Conservation (phyloP, 2,888 invertebrate species). For the Alviniconcha strummeri region DNA sequence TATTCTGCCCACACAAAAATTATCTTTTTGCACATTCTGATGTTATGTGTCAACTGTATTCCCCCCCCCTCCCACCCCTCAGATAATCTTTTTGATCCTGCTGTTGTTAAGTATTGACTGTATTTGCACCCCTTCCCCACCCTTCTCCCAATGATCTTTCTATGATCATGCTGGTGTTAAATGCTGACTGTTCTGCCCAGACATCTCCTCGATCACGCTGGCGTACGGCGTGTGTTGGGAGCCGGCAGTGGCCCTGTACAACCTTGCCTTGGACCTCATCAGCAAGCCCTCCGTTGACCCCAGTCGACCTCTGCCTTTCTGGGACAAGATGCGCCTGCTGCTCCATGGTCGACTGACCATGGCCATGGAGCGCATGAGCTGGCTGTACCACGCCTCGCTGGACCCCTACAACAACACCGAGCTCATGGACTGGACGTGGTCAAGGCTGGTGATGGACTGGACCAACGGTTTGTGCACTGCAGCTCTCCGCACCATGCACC, state of each 20-base stretch:
- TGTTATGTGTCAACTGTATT: no score
- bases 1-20: no score
- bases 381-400: constrained; percentile 93
- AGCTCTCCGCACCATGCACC: no score
- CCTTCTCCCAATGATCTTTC: neutral
- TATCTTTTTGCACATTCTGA: no score
- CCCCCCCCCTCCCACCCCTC: no score
- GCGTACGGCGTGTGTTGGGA: constrained; percentile 99
- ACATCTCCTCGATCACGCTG: constrained; percentile 74
- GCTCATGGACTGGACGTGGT: constrained; percentile 98
- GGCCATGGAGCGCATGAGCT: constrained; percentile 89
- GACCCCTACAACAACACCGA: constrained; percentile 99
- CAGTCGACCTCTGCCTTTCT: constrained; percentile 94
- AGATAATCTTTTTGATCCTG: no score
- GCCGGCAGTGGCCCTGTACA: constrained; percentile 93
- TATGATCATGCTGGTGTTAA: neutral
- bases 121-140: neutral
- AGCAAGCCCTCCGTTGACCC: constrained; percentile 81
- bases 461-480: constrained; percentile 81
- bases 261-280: constrained; percentile 85
- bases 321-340: constrained; percentile 95
- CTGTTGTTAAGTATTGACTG: no score
- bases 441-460: constrained; percentile 94
- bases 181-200: neutral
- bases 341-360: constrained; percentile 94